Conservation (phyloP, 2,113 vertebrate species). For the Dromas ardeola region DNA sequence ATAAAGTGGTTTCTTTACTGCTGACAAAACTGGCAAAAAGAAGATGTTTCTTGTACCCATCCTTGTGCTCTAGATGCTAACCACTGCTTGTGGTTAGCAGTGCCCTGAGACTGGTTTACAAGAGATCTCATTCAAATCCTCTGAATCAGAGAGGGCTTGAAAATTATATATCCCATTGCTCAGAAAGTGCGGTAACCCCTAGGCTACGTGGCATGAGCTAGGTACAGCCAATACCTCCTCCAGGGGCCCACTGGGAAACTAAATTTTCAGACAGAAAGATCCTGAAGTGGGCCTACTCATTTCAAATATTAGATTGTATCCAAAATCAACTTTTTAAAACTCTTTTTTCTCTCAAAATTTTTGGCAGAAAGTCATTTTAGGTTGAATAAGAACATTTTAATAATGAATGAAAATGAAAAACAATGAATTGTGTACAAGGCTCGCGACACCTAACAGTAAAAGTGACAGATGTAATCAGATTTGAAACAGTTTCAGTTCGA, state of each 20-base stretch:
- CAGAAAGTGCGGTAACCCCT: not conserved
- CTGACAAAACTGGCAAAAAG: not conserved
- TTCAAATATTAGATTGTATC: not conserved
- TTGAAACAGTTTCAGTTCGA: not conserved
- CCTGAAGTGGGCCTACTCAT: not conserved
- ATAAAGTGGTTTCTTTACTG: not conserved
- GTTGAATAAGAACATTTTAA: not conserved
- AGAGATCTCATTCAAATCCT: not conserved
- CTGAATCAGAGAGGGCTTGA: not conserved
- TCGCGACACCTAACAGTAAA: not conserved
- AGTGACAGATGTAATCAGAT: not conserved
- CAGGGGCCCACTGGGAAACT: not conserved
- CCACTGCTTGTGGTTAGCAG: not conserved
- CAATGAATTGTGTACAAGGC: not conserved
- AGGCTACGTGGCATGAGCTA: not conserved
- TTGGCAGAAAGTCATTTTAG: not conserved
- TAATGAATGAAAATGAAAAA: not conserved
- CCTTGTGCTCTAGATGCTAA: not conserved
- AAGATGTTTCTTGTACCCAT: not conserved
- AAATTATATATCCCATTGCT: not conserved
- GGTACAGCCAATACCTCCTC: not conserved
- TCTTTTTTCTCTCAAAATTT: not conserved
- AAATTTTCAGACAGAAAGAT: not conserved
- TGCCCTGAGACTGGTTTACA: not conserved
- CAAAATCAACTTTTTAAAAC: not conserved